Conservation (phyloP, 2,113 vertebrate genomes). For the Tenebrosternarchus preto region DNA sequence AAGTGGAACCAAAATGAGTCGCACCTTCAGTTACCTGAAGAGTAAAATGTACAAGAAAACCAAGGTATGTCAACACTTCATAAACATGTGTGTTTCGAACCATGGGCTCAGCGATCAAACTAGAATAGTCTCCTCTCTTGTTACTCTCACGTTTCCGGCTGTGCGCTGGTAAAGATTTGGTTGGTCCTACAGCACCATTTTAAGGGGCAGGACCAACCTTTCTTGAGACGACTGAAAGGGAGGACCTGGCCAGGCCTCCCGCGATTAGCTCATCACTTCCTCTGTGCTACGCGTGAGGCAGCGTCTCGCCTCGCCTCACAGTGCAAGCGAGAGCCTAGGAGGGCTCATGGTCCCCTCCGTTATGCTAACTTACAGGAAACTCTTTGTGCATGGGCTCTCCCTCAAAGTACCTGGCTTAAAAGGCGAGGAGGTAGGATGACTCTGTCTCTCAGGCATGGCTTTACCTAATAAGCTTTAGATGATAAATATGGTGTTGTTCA, state of each 20-base stretch:
- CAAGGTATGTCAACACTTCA: conserved; percentile 74
- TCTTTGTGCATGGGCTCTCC: conserved; percentile 69
- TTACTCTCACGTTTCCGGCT: neutral
- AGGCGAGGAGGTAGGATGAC: conserved; percentile 71
- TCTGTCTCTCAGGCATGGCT: neutral
- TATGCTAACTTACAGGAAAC: conserved; percentile 69
- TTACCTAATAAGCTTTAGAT: neutral
- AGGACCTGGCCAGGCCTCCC: conserved; percentile 61
- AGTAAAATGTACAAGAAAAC: conserved; percentile 98
- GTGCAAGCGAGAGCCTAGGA: conserved; percentile 43
- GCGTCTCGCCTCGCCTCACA: conserved; percentile 26
- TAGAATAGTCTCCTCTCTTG: neutral
- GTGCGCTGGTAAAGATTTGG: neutral
- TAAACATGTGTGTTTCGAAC: conserved; percentile 1
- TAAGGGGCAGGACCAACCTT: neutral
- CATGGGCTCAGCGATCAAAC: neutral
- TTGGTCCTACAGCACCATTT: conserved; percentile 16
- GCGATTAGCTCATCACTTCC: conserved; percentile 65
- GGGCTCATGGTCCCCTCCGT: conserved; percentile 46
- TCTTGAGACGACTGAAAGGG: conserved; percentile 11
- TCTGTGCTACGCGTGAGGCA: conserved; percentile 49
- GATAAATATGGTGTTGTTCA: neutral
- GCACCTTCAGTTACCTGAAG: conserved; percentile 98
- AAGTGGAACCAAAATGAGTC: conserved; percentile 89
- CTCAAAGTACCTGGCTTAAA: conserved; percentile 60